Base-by-base conservation (phyloP, 2,113 vertebrate genomes). In the Phaethon lepturus region DNA sequence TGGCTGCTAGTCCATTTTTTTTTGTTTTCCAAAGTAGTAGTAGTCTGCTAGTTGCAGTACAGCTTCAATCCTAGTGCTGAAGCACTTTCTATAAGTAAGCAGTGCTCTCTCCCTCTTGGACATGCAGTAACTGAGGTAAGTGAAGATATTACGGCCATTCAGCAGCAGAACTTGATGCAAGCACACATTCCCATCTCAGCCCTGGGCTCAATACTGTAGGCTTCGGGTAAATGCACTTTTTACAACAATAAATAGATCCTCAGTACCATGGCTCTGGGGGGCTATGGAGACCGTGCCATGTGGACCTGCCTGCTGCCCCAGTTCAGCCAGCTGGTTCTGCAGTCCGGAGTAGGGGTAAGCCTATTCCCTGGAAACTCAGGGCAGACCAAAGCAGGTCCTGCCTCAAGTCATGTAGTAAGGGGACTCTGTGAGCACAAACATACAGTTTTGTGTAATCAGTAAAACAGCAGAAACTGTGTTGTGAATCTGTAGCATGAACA, bases 381-480 rank as follows among this genome's bases (percentile, higher is more conserved):
- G 22, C 66, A 58, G 10, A 50, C 23, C 64, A 88, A 50, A 69
- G 77, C 49, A 86, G 42, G 7, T 77, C 55, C 79, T 95, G 59
- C 63, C 68, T 93, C 52, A 9, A 33, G n/a, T 29, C 52, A 25
- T 56, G 64, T 15, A 45, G 2, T 18, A 17, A 68, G 50, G 64
- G 52, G 55, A 49, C 33, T 77, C 40, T 73, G 8, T 42, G 88
- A 82, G 47, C 67, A 86, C 28, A 72, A 79, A 55, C 33, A 8
- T 33, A 33, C 11, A 9, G 44, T 60, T 79, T 47, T 88, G 60
- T 82, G 56, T 75, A 47, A 87, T 88, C 94, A 66, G 31, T 81
- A 62, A 87, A 88, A 53, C 35, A 93, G 72, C 64, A 88, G 84
- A 92, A 66, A 31, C 74, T 72, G 17, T 96, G 76, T 88, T 95